Conservation (phyloP, 2,888 invertebrate species). For the Arrhopalites spinosus region DNA sequence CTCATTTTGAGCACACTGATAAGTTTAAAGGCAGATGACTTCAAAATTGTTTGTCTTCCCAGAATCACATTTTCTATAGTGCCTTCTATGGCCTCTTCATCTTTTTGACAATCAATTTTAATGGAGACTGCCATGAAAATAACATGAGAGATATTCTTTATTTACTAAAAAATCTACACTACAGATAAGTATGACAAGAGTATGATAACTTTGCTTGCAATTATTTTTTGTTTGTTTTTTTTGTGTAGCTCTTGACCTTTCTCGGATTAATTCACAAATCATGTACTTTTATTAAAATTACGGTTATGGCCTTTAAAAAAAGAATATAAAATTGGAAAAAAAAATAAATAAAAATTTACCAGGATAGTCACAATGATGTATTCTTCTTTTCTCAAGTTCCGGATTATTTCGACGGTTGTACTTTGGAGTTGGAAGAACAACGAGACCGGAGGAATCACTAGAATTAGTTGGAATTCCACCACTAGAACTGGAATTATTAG, state of each 20-base stretch:
- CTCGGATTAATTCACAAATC: background rate
- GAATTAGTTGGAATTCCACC: slow-evolving; percentile 29
- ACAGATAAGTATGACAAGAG: no score
- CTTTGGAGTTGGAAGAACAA: slow-evolving; percentile 61
- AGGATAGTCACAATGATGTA: slow-evolving; percentile 95
- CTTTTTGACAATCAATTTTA: slow-evolving; percentile 11
- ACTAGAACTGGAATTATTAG: background rate
- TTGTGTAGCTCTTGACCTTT: background rate
- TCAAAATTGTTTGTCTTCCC: no score
- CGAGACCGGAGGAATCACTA: slow-evolving; percentile 38
- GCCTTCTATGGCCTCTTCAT: background rate
- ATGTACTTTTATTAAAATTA: background rate
- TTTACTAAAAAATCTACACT: no score
- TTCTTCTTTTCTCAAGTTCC: slow-evolving; percentile 91
- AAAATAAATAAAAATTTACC: slow-evolving; percentile 65
- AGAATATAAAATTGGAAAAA: slow-evolving; percentile 4
- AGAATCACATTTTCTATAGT: background rate
- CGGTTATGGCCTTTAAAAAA: slow-evolving; percentile 4
- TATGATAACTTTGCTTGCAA: no score
- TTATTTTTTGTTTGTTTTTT: background rate
- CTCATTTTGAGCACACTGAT: no score
- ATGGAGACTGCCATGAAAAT: background rate
- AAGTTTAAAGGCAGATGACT: no score
- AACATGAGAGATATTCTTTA: no score
- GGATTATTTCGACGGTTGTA: slow-evolving; percentile 96